These are phyloP conservation scores for Strix aluco DNA, from an alignment of 2,113 vertebrate genomes.

Conservation along the genomic window DNA sequence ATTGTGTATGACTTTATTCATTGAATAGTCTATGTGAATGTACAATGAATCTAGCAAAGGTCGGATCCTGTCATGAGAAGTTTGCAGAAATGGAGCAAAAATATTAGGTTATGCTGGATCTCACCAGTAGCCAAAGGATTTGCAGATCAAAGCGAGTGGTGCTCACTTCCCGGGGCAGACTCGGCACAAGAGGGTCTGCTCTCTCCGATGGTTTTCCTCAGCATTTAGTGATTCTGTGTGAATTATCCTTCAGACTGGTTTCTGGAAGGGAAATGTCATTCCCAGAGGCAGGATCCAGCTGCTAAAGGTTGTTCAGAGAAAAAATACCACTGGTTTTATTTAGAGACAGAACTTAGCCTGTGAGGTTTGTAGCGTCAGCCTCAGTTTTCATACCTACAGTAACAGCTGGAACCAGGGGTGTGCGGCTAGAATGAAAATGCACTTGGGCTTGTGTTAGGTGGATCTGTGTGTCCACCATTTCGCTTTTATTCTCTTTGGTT, in stretches of 20 bases:
- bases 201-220: neutral
- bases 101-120: neutral
- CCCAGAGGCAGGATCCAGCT: neutral
- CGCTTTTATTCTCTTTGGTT: neutral
- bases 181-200: rapidly evolving
- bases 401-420: neutral
- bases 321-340: neutral
- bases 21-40: rapidly evolving
- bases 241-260: neutral
- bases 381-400: neutral
- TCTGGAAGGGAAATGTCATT: neutral
- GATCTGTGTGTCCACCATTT: neutral
- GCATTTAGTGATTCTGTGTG: neutral
- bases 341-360: neutral
- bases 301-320: neutral
- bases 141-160: neutral
- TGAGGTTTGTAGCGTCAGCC: neutral
- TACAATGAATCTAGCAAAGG: neutral
- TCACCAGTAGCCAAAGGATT: neutral
- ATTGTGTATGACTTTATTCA: neutral
- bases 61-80: neutral
- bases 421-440: neutral
- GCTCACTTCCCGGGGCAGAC: rapidly evolving
- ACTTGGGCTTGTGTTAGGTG: neutral
- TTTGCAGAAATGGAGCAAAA: neutral